Conservation (phyloP, 1,140 invertebrate species). For the Aphaenogaster ashmeadi region DNA sequence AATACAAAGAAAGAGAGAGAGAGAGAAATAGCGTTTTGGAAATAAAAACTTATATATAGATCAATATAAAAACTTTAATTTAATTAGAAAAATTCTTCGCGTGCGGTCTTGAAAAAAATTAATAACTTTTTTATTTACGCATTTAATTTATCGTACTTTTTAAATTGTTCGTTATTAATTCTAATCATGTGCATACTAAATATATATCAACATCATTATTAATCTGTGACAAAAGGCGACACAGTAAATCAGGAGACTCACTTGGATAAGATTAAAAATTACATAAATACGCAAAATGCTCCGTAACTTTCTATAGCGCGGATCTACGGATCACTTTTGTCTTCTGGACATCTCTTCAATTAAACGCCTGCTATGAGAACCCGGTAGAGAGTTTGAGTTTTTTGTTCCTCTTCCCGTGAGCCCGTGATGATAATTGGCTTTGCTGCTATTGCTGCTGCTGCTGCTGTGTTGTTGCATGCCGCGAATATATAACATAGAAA, state of each 20-base stretch:
- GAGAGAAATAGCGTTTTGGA: background rate
- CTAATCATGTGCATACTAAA: background rate
- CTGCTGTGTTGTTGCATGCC: background rate
- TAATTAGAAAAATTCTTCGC: background rate
- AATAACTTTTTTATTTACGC: background rate
- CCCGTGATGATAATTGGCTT: slow-evolving; percentile 65
- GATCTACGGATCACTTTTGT: slow-evolving; percentile 28
- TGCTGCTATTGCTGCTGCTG: slow-evolving; percentile 5
- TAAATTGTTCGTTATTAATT: background rate
- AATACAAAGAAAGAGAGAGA: background rate
- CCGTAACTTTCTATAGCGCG: slow-evolving; percentile 25
- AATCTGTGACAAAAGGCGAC: background rate
- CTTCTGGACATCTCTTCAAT: slow-evolving; percentile 54
- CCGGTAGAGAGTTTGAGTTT: slow-evolving; percentile 56
- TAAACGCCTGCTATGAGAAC: slow-evolving; percentile 68
- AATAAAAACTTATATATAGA: background rate
- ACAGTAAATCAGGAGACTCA: background rate
- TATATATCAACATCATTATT: background rate
- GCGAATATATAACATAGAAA: slow-evolving; percentile 71
- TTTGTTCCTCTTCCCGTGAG: slow-evolving; percentile 50
- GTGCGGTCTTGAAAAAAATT: too few species aligned
- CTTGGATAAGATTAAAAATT: slow-evolving; percentile 47
- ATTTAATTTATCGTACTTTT: background rate
- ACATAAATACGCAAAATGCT: slow-evolving; percentile 40
- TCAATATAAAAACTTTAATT: background rate